Percentiles rank a stretch among this genome's conserved stretches.
These are phyloP conservation scores for Carassius gibelio DNA, from an alignment of 2,113 vertebrate genomes.

Conservation along the genomic window DNA sequence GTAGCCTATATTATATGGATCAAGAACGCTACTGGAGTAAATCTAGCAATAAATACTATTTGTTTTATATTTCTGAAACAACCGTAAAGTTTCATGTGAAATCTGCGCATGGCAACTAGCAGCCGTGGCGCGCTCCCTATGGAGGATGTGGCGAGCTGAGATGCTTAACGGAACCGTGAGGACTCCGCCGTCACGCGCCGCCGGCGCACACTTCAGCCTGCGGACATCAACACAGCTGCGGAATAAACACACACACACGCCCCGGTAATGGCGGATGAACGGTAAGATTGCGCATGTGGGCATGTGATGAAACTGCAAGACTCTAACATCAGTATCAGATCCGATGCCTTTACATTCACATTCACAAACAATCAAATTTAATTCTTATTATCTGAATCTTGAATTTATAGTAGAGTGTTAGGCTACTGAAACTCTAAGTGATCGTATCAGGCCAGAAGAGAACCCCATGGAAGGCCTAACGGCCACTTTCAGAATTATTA, in stretches of 20 bases:
- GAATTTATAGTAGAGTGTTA: background rate
- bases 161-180: background rate
- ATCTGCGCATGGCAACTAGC: constrained; percentile 27
- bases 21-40: background rate
- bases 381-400: background rate
- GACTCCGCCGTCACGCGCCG: background rate
- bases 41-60: background rate
- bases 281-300: constrained; percentile 37
- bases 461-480: background rate
- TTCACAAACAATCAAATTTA: no score
- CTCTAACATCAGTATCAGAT: background rate
- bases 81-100: background rate
- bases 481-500: background rate
- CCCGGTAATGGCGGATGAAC: constrained; percentile 29
- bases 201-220: background rate
- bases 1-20: background rate
- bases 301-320: constrained; percentile 4
- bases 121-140: background rate
- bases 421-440: background rate
- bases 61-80: background rate
- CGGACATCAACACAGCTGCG: background rate
- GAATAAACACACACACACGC: background rate
- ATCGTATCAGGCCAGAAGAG: background rate
- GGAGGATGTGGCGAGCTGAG: constrained; percentile 19
- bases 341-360: background rate